These are phyloP conservation scores for Aulostomus chinensis DNA, from an alignment of 2,797 vertebrate species.

Conservation along the genomic window DNA sequence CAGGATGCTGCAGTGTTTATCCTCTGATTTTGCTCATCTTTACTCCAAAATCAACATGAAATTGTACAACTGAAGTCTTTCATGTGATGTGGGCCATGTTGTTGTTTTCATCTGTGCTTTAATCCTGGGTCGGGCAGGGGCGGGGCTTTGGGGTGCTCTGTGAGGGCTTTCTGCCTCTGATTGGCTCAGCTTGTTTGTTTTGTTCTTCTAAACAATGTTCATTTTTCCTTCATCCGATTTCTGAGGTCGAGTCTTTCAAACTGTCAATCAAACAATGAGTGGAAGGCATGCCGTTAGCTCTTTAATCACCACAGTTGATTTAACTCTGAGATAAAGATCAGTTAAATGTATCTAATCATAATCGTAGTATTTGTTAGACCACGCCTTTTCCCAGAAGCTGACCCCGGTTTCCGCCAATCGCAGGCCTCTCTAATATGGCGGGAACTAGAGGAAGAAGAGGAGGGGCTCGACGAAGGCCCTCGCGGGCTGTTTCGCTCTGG, in stretches of 20 bases:
- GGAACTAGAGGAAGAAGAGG: slow-evolving; percentile 98
- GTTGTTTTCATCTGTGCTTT: too few species aligned
- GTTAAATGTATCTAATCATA: slow-evolving; percentile 15
- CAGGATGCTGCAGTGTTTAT: too few species aligned
- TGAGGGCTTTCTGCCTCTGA: too few species aligned
- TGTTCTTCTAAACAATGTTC: too few species aligned
- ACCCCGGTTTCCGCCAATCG: slow-evolving; percentile 96
- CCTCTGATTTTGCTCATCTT: too few species aligned
- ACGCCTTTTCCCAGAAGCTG: slow-evolving; percentile 84
- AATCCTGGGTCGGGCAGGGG: too few species aligned
- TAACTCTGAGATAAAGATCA: too few species aligned
- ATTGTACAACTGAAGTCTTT: too few species aligned
- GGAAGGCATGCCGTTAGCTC: background rate
- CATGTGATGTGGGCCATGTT: too few species aligned
- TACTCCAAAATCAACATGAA: too few species aligned
- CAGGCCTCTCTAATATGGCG: slow-evolving; percentile 99
- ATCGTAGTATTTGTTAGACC: slow-evolving; percentile 64
- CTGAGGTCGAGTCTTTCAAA: background rate
- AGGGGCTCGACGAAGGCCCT: slow-evolving; percentile 67
- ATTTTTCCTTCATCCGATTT: background rate
- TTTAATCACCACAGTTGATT: slow-evolving; percentile 4
- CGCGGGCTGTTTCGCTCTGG: slow-evolving; percentile 64
- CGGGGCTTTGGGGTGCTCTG: too few species aligned
- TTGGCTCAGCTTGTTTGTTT: too few species aligned
- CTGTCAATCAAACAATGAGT: background rate